Base-by-base conservation (phyloP, 2,797 vertebrate species). In the Phalloptychus januarius region DNA sequence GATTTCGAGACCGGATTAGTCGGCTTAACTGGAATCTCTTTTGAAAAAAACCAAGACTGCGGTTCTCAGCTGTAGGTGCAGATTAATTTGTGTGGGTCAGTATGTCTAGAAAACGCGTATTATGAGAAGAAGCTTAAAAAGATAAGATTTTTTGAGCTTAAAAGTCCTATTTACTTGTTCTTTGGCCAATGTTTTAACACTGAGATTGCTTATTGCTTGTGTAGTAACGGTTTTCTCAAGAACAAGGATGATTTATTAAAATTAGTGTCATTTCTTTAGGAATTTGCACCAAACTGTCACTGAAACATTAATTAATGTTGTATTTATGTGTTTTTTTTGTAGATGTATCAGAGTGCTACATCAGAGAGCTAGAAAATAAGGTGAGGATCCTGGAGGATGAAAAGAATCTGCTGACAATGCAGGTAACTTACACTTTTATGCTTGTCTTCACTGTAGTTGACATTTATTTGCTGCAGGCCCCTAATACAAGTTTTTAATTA, bases 341-440 rank as follows among this genome's bases (percentile, higher is more conserved):
- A 72, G 70, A 72, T 42, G 18, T 50, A 4, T 52, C 63, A 52
- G 25, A 70, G 15, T 42, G 54, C 42, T 78, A 77, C 69, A 48
- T 72, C 20, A 58, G 40, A 18, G 50, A 71, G 67, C 69, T 78
- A 36, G 54, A 78, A 38, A 36, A 63, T 70, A 97, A 96, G 94
- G 95, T 96, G 91, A 96, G 95, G 79, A 94, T 97, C 71, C 93
- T 97, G 86, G 97, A 97, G 80, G 96, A 97, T 16, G 69, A 78
- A n/a, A 72, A 72, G 52, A 36, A 72, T 45, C 70, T 63, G 33
- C 54, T 72, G 28, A 16, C 48, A 16, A 40, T 25, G 20, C 70
- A 63, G 77, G 70, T 78, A 72, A 72, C 18, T 54, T 3, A 38
- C 2, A 38, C 16, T 33, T 33, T 38, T 67, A 44, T 56, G 31